These are phyloP conservation scores for Tursiops truncatus DNA, from an alignment of 2,113 vertebrate genomes.

Conservation along the genomic window DNA sequence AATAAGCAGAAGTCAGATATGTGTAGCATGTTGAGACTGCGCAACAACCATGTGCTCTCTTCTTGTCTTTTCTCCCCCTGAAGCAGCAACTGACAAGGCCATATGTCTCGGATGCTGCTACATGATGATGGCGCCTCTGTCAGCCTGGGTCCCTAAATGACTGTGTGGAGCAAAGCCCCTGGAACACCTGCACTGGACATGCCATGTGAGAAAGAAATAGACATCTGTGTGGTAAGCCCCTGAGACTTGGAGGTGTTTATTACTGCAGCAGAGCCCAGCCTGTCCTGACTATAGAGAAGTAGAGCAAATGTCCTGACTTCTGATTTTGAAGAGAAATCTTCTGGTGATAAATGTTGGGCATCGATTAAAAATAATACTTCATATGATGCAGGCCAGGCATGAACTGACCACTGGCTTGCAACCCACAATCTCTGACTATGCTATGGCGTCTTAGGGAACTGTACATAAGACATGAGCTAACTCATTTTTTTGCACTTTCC, in stretches of 20 bases:
- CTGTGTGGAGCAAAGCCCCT: not conserved
- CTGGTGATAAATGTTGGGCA: not conserved
- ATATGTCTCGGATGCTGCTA: not conserved
- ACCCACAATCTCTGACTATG: not conserved
- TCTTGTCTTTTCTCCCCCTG: not conserved
- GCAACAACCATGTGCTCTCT: not conserved
- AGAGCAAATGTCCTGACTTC: not conserved
- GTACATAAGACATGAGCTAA: not conserved
- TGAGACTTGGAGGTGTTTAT: not conserved
- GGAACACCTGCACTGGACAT: too few relatives aligned
- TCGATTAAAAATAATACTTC: not conserved
- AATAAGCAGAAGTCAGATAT: not conserved
- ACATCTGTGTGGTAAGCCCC: not conserved
- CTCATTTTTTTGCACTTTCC: constrained; percentile 5
- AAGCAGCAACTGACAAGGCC: not conserved
- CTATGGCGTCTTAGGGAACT: not conserved
- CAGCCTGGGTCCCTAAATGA: not conserved
- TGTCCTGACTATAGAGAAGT: not conserved
- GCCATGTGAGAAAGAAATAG: not conserved
- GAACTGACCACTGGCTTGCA: not conserved
- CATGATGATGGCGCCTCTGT: not conserved
- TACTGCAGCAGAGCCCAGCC: not conserved
- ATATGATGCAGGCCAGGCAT: accelerated
- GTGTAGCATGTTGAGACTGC: not conserved
- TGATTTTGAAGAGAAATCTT: not conserved